Evolutionary conservation across 2,888 invertebrate species (phyloP), one percentile per base, ranked within the genome.

Genomic region (Cataglyphis cursor): DNA sequence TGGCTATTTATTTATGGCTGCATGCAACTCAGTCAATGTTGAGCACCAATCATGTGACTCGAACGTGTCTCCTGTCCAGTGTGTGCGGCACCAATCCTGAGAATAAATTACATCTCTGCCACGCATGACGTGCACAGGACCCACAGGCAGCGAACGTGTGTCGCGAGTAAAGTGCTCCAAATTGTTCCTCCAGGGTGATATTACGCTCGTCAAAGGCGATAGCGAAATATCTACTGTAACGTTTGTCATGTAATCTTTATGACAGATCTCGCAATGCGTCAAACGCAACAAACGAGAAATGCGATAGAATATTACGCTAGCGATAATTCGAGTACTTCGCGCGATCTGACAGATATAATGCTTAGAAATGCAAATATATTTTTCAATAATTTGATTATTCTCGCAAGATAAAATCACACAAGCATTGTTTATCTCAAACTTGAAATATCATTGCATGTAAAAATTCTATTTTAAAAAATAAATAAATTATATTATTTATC

Each of bases 211-310:
- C 72, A 62, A 48, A 62, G 28, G 51, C 65, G 76, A 76, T 66
- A 70, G 31, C 31, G 65, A 59, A 54, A 78, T 80, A 76, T 70
- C 59, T 62, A 48, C 21, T 72, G 66, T 70, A 88, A 82, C 76
- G 66, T 81, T 84, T 70, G 66, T 65, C 81, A 66, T 85, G 82
- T 88, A 91, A 91, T 92, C 91, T 91, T 88, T 89, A 87, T 86
- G 84, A 84, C 82, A 81, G 74, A 87, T 91, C 84, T 72, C 76
- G 74, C 80, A 85, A 62, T 8, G 28, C 28, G 64, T 21, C 75
- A 81, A 35, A 48, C 44, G 87, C 73, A 84, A 82, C 81, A 85
- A 83, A 81, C 64, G 85, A 85, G 84, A 87, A 84, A 88, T 59
- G 72, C 44, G 76, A 75, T 66, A 54, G 75, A 59, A 82, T 74